These are phyloP conservation scores for Tursiops truncatus DNA, from an alignment of 2,113 vertebrate species.

Conservation along the genomic window DNA sequence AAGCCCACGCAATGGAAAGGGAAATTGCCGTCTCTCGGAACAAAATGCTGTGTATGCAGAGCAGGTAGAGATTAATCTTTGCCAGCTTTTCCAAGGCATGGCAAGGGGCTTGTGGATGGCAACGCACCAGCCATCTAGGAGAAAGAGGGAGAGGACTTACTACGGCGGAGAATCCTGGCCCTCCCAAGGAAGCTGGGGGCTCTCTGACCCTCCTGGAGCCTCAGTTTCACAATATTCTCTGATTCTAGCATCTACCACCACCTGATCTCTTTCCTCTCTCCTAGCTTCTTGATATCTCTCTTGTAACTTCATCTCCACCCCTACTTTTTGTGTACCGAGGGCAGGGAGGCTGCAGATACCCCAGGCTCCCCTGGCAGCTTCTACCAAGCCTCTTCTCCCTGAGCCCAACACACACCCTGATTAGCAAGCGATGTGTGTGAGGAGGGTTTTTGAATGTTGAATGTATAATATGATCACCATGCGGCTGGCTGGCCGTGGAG, in stretches of 20 bases:
- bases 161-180: slow-evolving; percentile 49
- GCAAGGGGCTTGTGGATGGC: slow-evolving; percentile 65
- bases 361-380: slow-evolving; percentile 26
- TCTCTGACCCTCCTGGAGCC: slow-evolving; percentile 66
- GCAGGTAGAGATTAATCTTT: slow-evolving; percentile 77
- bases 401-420: slow-evolving; percentile 79
- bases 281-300: slow-evolving; percentile 35
- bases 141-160: slow-evolving; percentile 54
- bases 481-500: slow-evolving; percentile 79
- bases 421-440: slow-evolving; percentile 94
- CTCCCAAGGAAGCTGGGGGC: slow-evolving; percentile 49
- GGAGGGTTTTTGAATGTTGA: slow-evolving; percentile 90
- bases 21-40: slow-evolving; percentile 66
- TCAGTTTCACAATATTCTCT: slow-evolving; percentile 41
- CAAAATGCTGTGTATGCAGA: slow-evolving; percentile 78
- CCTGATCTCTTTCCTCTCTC: slow-evolving; percentile 34
- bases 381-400: slow-evolving; percentile 85
- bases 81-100: slow-evolving; percentile 69
- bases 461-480: slow-evolving; percentile 89
- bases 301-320: not conserved
- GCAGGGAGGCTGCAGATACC: slow-evolving; percentile 29
- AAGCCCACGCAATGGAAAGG: slow-evolving; percentile 81
- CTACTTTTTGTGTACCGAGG: slow-evolving; percentile 3
- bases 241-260: slow-evolving; percentile 32
- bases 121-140: slow-evolving; percentile 58